Conservation (phyloP, 2,797 vertebrate genomes). For the Amblyopsis hoosieri region DNA sequence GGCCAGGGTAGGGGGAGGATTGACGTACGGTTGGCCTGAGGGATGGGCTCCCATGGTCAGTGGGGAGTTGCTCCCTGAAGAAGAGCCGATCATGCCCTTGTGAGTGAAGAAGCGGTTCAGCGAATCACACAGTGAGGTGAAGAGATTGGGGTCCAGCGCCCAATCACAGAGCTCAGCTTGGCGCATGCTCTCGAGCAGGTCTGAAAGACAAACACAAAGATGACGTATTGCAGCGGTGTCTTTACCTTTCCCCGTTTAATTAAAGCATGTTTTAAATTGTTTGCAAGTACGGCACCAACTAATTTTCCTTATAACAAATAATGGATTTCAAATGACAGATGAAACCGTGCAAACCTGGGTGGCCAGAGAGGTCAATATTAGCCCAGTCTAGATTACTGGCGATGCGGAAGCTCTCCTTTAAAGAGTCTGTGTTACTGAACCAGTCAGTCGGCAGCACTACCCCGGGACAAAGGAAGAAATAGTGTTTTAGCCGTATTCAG, state of each 20-base stretch:
- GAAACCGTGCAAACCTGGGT: slow-evolving; percentile 85
- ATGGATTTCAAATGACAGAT: slow-evolving; percentile 1
- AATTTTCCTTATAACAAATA: background rate
- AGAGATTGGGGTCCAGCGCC: slow-evolving; percentile 92
- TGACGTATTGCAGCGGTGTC: background rate
- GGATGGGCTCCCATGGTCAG: slow-evolving; percentile 49
- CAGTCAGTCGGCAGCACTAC: slow-evolving; percentile 90
- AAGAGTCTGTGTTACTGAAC: slow-evolving; percentile 90
- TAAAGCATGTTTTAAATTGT: background rate
- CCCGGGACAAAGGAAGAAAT: slow-evolving; percentile 16
- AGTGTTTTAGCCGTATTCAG: background rate
- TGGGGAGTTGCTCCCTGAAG: slow-evolving; percentile 63
- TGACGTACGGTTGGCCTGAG: slow-evolving; percentile 38
- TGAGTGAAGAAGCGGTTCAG: slow-evolving; percentile 96
- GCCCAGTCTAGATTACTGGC: slow-evolving; percentile 95
- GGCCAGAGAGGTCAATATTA: slow-evolving; percentile 92
- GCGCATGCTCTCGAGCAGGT: slow-evolving; percentile 93
- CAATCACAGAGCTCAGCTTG: slow-evolving; percentile 96
- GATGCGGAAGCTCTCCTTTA: slow-evolving; percentile 97
- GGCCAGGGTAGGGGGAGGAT: slow-evolving; percentile 58
- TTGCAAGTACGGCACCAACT: no score
- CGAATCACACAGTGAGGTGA: slow-evolving; percentile 96
- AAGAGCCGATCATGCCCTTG: slow-evolving; percentile 84
- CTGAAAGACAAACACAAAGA: slow-evolving; percentile 60
- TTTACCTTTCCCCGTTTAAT: no score